phyloP scores from a whole-genome alignment of 2,113 vertebrate genomes.

The Solenodon paradoxus region DNA sequence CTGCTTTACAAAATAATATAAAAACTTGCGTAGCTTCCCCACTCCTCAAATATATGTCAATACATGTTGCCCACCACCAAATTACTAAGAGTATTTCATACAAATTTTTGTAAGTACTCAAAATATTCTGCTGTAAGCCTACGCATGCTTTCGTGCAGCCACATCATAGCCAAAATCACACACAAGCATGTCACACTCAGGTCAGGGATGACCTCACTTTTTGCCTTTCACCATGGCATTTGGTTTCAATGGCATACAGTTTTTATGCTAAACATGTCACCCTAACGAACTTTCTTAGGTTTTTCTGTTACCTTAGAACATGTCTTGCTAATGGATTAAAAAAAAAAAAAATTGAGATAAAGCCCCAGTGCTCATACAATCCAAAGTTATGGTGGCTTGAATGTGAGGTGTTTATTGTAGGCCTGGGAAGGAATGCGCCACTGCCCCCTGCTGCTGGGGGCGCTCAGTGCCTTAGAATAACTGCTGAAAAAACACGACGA shows the following conservation, averaged over 20 bases:
- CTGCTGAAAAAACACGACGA: background rate
- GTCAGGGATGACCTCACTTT: background rate
- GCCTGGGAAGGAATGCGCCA: background rate
- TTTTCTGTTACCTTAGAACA: background rate
- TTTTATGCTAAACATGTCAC: background rate
- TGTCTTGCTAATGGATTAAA: background rate
- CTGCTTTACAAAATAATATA: too few species aligned
- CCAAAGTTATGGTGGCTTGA: background rate
- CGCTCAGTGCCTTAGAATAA: background rate
- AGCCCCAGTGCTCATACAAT: background rate
- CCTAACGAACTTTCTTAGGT: background rate
- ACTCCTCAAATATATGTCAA: too few species aligned
- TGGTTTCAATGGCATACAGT: background rate
- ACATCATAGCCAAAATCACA: background rate
- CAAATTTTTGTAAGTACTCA: background rate
- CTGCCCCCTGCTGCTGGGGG: background rate
- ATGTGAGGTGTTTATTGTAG: background rate
- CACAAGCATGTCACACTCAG: background rate
- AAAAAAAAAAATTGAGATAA: background rate
- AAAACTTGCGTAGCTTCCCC: too few species aligned
- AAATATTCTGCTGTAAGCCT: background rate
- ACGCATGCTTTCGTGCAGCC: background rate
- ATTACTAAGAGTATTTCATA: background rate
- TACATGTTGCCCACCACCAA: too few species aligned
- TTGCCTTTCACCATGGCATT: background rate